Evolutionary conservation across 2,113 vertebrate species (phyloP).

Genomic region (Mobula hypostoma): DNA sequence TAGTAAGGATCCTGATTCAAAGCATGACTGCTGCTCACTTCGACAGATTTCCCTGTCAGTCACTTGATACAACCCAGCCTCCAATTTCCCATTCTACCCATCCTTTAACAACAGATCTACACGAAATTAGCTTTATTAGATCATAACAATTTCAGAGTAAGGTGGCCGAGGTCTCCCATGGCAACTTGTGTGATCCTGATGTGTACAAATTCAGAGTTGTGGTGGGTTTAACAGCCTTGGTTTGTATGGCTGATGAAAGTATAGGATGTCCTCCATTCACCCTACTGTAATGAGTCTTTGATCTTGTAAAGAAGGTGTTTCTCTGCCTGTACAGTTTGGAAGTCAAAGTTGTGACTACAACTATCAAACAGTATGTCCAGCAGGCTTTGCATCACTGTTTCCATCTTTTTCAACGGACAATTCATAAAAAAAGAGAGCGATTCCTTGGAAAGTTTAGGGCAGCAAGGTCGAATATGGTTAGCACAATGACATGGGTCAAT

Average conservation of each 20-base stretch:
- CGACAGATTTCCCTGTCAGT: background rate
- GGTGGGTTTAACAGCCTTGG: background rate
- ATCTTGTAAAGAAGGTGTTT: background rate
- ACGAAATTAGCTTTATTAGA: background rate
- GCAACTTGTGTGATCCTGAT: background rate
- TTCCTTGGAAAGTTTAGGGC: background rate
- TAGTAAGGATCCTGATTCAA: background rate
- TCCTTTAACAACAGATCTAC: background rate
- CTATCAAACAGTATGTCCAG: background rate
- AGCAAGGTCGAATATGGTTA: too few species aligned
- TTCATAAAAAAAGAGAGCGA: background rate
- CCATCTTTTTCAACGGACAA: background rate
- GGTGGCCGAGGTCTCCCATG: background rate
- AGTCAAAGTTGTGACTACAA: background rate
- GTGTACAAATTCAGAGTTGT: background rate
- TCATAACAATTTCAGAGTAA: background rate
- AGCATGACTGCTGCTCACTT: constrained; percentile 7
- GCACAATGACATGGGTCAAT: too few species aligned
- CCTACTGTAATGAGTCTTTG: constrained; percentile 18
- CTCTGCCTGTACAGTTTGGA: background rate
- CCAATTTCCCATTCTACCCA: too few species aligned
- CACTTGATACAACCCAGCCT: too few species aligned
- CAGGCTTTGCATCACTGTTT: background rate
- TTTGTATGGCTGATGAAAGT: background rate
- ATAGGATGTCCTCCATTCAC: background rate